A percentile compares a stretch with the other conserved stretches of the same genome.
Conservation (phyloP, 1,140 invertebrate genomes). For the Hesperophylax magnus region DNA sequence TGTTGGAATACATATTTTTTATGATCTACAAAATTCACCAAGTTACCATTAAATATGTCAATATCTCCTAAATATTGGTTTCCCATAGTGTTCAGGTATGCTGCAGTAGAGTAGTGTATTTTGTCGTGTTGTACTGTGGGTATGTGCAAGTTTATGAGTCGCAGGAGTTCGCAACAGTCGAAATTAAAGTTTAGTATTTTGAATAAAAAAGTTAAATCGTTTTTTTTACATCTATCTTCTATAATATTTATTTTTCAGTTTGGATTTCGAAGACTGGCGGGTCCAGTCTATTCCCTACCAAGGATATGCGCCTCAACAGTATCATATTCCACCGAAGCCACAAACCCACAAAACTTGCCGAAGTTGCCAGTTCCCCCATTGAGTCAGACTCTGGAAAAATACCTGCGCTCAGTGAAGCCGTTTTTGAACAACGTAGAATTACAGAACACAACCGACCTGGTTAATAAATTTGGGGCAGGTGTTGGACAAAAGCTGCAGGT, state of each 20-base stretch:
- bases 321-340: conserved; percentile 26
- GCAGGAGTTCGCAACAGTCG: too few species aligned
- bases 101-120: too few species aligned
- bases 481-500: conserved; percentile 79
- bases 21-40: too few species aligned
- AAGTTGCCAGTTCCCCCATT: conserved; percentile 73
- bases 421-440: conserved; percentile 79
- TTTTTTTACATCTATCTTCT: too few species aligned
- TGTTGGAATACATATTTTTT: too few species aligned
- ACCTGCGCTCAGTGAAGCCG: conserved; percentile 78
- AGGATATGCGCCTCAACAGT: conserved; percentile 34
- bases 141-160: too few species aligned
- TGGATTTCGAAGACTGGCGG: conserved; percentile 46
- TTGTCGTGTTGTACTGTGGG: too few species aligned
- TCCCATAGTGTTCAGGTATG: too few species aligned
- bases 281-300: conserved; percentile 21
- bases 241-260: conserved; percentile 43
- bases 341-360: conserved; percentile 66
- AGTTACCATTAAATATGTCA: too few species aligned
- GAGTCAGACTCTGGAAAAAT: conserved; percentile 73
- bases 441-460: conserved; percentile 75
- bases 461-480: conserved; percentile 77
- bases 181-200: too few species aligned
- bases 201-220: too few species aligned
- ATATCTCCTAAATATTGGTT: too few species aligned